Evolutionary conservation across 1,140 invertebrate species (phyloP), one percentile per base, ranked within the genome.

Genomic region (Varroa destructor): DNA sequence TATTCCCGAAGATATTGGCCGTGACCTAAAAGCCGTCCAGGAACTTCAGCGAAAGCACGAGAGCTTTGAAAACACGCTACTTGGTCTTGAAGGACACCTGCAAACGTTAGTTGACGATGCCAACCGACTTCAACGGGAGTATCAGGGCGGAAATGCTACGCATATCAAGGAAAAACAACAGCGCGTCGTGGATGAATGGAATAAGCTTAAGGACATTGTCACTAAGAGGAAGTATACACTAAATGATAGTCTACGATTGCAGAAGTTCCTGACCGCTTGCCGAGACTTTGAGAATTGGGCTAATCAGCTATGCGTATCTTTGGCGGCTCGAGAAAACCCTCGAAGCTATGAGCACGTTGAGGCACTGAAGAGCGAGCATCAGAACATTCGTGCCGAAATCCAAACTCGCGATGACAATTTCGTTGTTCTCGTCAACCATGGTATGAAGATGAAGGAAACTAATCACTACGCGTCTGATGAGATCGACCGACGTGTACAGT

Each of bases 21-120:
- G 89, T 57, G 92, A 97, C 80, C 82, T 93, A 6, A 90, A 94
- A 77, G 89, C 91, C 0, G 92, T 91, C 36, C 79, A 91, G 71
- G 86, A 87, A 0, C 81, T 93, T 70, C 84, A 92, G 4, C 82
- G 91, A 73, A 87, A 89, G 75, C 93, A 97, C 78, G 92, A 97
- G 81, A 88, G 89, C 1, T 92, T 95, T 77, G 93, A 97, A 80
- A 96, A 94, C 79, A 94, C 98, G 80, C 79, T 97, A 12, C 86
- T 94, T 1, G 93, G 91, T 0, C 81, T 97, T 1, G 93, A 97
- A 79, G 91, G 91, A 0, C 93, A 82, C 78, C 76, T 81, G 25
- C 81, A 89, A 84, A 84, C 88, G 0, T 81, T 98, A 0, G 87
- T 96, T 4, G 93, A 97, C 77, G 94, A 97, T 78, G 90, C 91